Base-by-base conservation (phyloP, 2,888 invertebrate species). In the Theretra japonica region DNA sequence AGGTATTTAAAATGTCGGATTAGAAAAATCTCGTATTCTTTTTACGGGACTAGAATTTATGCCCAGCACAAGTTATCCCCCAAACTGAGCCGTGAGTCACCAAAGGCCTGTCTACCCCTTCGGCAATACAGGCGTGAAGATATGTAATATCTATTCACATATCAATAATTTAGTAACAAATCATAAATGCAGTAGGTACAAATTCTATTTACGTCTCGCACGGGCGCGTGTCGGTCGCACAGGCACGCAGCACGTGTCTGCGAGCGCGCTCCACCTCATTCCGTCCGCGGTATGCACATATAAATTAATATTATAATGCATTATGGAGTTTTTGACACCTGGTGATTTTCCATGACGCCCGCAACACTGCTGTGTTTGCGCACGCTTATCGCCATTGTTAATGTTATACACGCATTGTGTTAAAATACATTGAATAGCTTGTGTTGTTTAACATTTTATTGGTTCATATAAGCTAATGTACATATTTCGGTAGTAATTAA, bases 251-350 rank as follows among this genome's bases (percentile, higher is more conserved):
- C 74, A 74, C 53, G 70, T 28, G 70, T 65, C 70, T 73, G 75
- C 76, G 74, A 73, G 71, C 48, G 28, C 57, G 59, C 59, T 56
- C 19, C 65, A 6, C 41, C 41, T 65, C 62, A 65, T 41, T 41
- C 62, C 60, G 19, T 19, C 23, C 65, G n/a, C 65, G 21, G 48
- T 48, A 81, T 81, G 72, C 77, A 78, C 74, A 74, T 73, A 69
- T 59, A 72, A 73, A 75, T 75, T 78, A 81, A 74, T 76, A 69
- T 76, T 70, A 73, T 33, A 68, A 69, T 65, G 65, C 65, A 65
- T 65, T 41, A 65, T 65, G 65, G 48, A 65, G 21, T 41, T 65
- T 65, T 65, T 65, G 65, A 65, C 65, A 65, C 48, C 7, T 17
- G 23, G 65, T 65, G 41, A 21, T 65, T 65, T 65, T 65, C 65